phyloP scores from a whole-genome alignment of 2,113 vertebrate species.

The Nansenia antarctica region DNA sequence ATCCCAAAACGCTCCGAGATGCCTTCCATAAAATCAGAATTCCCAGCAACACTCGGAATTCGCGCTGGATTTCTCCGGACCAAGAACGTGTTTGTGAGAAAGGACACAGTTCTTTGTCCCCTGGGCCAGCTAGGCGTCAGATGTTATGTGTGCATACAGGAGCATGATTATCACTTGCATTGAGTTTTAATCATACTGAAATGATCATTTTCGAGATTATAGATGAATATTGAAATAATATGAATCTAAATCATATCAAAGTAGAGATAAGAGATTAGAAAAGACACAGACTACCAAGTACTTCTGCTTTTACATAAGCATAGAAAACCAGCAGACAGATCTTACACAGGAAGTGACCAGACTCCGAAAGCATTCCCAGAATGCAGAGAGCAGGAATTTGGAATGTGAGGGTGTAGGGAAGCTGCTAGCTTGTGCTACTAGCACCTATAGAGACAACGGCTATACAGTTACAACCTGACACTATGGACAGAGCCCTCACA shows the following conservation, averaged over 20 bases:
- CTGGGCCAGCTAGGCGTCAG: no score
- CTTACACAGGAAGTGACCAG: slow-evolving; percentile 14
- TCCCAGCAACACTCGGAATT: neutral
- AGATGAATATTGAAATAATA: no score
- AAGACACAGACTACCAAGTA: slow-evolving; percentile 5
- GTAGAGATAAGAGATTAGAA: slow-evolving; percentile 14
- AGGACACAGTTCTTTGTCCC: neutral
- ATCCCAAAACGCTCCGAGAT: slow-evolving; percentile 4
- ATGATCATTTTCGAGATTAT: no score
- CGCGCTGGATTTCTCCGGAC: slow-evolving; percentile 15
- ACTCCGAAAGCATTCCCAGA: slow-evolving; percentile 21
- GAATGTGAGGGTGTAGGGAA: neutral
- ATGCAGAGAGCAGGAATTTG: neutral
- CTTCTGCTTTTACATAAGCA: neutral
- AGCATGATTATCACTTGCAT: no score
- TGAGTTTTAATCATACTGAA: no score
- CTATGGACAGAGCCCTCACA: neutral
- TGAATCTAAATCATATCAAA: neutral
- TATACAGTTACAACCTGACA: no score
- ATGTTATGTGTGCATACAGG: no score
- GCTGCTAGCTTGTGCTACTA: neutral
- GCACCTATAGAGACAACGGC: neutral
- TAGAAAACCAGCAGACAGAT: neutral
- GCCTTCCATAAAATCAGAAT: slow-evolving; percentile 13
- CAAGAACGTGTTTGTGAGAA: neutral